Base-by-base conservation (phyloP, 2,888 invertebrate species). In the Drymonia ruficornis region DNA sequence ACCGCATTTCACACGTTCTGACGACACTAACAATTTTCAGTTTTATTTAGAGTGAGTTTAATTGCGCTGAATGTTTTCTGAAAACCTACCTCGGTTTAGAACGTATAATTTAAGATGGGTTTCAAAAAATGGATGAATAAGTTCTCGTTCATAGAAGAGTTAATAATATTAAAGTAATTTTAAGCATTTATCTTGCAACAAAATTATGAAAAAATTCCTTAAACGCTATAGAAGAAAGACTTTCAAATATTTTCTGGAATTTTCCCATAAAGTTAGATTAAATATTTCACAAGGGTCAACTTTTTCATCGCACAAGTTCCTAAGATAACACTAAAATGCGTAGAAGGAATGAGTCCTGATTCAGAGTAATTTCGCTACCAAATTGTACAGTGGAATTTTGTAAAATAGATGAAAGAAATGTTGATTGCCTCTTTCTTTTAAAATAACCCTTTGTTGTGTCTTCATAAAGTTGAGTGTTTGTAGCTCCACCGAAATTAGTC, bases 1-100 rank as follows among this genome's bases (percentile, higher is more conserved):
- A 59, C 70, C 76, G 76, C 76, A 73, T 75, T 83, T 86, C 83
- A 84, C 84, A 83, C 83, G 80, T 81, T 67, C 70, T 63, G 70
- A 71, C 65, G 78, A 72, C 80, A 75, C 72, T 82, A 77, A 83
- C 84, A 85, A 81, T 77, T 76, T 74, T 80, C 72, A 70, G 70
- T 73, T 75, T 63, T 66, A 74, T 74, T 72, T 63, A 65, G 67
- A 64, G 76, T 77, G 65, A 80, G 76, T 80, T 84, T 84, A 82
- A 84, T 78, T 76, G 65, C 50, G 61, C 50, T 52, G 53, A 55
- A 51, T 28, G 15, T 44, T 19, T 34, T n/a, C n/a, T n/a, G n/a
- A n/a, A n/a, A n/a, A 28, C 28, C 19, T 50, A 46, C 40, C 11
- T 46, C 36, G 0, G 36, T 4, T 36, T 36, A 7, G 1, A 31